Evolutionary conservation across 2,888 invertebrate species (phyloP).

Genomic region (Oxycera nigricornis): DNA sequence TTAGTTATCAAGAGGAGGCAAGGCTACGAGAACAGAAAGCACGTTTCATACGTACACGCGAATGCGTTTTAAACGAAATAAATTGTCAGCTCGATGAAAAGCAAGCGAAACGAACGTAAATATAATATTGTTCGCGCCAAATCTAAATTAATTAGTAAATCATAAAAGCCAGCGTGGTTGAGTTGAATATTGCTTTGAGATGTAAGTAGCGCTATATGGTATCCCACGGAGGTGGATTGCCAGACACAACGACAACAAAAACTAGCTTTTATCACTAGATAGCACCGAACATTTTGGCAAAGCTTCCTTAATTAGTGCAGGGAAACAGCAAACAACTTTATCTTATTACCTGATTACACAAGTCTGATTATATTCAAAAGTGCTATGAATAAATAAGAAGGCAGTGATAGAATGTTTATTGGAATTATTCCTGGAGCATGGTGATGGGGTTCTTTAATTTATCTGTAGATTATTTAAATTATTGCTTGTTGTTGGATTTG

Average conservation of each 20-base stretch:
- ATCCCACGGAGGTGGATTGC: too few relatives aligned
- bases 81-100: too few relatives aligned
- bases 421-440: not conserved
- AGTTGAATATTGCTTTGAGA: too few relatives aligned
- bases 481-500: too few relatives aligned
- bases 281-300: too few relatives aligned
- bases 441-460: not conserved
- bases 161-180: conserved; percentile 3
- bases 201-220: too few relatives aligned
- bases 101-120: not conserved
- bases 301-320: not conserved
- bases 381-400: not conserved
- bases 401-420: not conserved
- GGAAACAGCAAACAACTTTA: not conserved
- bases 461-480: not conserved
- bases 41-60: too few relatives aligned
- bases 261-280: too few relatives aligned
- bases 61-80: too few relatives aligned
- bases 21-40: not conserved
- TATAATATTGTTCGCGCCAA: conserved; percentile 9
- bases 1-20: conserved; percentile 11
- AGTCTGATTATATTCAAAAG: not conserved
- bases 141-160: conserved; percentile 27
- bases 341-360: not conserved
- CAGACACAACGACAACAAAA: too few relatives aligned